A percentile compares a stretch with the other conserved stretches of the same genome.
Conservation (phyloP, 2,113 vertebrate species). For the Eidolon helvum region DNA sequence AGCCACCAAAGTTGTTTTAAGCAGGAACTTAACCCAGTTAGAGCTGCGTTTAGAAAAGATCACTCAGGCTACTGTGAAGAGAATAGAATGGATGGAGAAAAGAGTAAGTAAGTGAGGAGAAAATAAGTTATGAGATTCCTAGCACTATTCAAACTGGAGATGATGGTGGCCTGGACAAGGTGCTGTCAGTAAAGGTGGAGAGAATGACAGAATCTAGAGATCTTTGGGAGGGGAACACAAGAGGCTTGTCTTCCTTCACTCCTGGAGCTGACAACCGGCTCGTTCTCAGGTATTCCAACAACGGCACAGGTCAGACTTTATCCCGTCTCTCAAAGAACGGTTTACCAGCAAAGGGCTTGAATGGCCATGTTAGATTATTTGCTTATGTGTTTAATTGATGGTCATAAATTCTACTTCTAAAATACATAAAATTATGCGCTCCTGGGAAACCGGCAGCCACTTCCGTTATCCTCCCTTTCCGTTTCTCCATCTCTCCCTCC, state of each 20-base stretch:
- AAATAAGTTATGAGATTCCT: neutral
- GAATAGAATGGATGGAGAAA: neutral
- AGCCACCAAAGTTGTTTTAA: neutral
- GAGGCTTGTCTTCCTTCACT: neutral
- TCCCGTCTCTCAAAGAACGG: neutral
- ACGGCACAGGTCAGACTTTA: neutral
- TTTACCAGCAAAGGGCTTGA: neutral
- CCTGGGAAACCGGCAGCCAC: neutral
- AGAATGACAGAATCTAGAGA: neutral
- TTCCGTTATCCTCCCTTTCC: neutral
- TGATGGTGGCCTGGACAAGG: neutral
- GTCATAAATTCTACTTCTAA: slow-evolving; percentile 18
- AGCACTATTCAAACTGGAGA: neutral
- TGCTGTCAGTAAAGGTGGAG: neutral
- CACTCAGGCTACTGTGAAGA: neutral
- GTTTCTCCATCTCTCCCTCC: neutral
- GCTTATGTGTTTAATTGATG: neutral
- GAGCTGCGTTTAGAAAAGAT: slow-evolving; percentile 22
- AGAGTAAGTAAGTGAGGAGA: neutral
- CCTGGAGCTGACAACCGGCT: neutral
- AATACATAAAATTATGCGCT: neutral
- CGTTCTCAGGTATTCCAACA: neutral
- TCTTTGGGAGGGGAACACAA: neutral
- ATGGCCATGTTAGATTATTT: neutral
- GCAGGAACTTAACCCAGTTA: neutral